Evolutionary conservation across 2,113 vertebrate genomes (phyloP).

Genomic region (Herpetotheres cachinnans): DNA sequence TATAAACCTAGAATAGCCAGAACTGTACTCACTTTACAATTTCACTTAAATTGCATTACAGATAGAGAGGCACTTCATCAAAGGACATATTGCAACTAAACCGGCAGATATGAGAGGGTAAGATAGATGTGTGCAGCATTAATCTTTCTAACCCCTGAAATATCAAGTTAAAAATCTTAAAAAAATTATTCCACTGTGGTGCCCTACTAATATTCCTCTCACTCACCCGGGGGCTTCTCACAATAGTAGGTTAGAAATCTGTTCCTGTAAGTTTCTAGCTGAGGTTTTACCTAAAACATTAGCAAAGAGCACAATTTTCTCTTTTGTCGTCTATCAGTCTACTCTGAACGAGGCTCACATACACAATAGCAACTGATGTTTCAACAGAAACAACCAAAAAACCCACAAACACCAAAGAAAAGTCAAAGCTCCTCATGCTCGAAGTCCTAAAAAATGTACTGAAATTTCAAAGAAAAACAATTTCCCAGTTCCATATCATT

Average conservation of each 20-base stretch:
- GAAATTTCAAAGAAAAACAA: not conserved
- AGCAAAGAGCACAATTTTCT: not conserved
- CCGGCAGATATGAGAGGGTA: not conserved
- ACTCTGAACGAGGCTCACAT: not conserved
- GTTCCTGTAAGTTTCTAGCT: not conserved
- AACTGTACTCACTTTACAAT: not conserved
- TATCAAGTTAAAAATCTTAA: not conserved
- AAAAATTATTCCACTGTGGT: not conserved
- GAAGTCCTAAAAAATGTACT: not conserved
- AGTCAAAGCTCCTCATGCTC: not conserved
- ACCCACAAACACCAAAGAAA: not conserved
- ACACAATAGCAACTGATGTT: not conserved
- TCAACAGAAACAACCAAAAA: not conserved
- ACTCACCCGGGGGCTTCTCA: not conserved
- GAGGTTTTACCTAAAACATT: slow-evolving; percentile 1
- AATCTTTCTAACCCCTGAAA: not conserved
- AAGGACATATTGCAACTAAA: not conserved
- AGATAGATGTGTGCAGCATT: not conserved
- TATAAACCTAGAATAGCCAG: not conserved
- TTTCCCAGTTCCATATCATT: not conserved
- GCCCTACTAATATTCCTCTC: not conserved
- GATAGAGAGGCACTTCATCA: not conserved
- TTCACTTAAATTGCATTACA: not conserved
- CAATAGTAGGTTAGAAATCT: not conserved
- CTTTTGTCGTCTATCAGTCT: not conserved